A percentile compares a stretch with the other conserved stretches of the same genome.
Evolutionary conservation across 2,797 vertebrate genomes (phyloP).

Genomic region (Dallia pectoralis): DNA sequence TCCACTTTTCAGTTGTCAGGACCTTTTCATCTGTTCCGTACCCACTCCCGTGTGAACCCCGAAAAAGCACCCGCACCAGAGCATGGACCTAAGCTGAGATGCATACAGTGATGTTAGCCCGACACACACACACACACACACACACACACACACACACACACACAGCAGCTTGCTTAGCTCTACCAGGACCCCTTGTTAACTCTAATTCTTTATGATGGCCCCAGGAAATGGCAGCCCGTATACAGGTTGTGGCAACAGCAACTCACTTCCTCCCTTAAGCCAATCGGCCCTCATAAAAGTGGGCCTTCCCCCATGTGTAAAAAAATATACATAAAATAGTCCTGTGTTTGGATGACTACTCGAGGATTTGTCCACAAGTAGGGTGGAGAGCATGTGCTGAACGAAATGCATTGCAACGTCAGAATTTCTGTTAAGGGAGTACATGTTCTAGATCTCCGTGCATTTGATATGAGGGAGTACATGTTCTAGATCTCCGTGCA

Average conservation of each 20-base stretch:
- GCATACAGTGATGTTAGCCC: slow-evolving; percentile 45
- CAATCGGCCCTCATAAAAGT: slow-evolving; percentile 6
- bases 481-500: no score
- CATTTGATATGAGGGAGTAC: no score
- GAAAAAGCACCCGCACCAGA: slow-evolving; percentile 42
- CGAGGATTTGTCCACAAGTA: neutral
- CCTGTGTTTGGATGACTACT: neutral
- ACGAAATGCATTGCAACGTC: no score
- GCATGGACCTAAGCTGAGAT: slow-evolving; percentile 18
- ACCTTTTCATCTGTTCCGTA: neutral
- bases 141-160: slow-evolving; percentile 2
- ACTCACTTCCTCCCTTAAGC: slow-evolving; percentile 14
- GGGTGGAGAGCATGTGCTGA: neutral
- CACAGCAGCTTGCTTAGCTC: neutral
- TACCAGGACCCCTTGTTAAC: slow-evolving; percentile 18
- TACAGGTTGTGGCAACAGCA: slow-evolving; percentile 17
- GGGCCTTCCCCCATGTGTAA: neutral
- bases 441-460: no score
- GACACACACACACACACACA: slow-evolving; percentile 9
- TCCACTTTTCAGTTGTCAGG: neutral
- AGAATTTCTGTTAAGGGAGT: slow-evolving; percentile 1
- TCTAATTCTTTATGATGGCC: slow-evolving; percentile 28
- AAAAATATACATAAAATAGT: neutral
- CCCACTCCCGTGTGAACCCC: neutral
- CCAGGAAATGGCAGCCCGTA: slow-evolving; percentile 40